phyloP scores from a whole-genome alignment of 2,888 invertebrate species.

The Meandrusa payeni region DNA sequence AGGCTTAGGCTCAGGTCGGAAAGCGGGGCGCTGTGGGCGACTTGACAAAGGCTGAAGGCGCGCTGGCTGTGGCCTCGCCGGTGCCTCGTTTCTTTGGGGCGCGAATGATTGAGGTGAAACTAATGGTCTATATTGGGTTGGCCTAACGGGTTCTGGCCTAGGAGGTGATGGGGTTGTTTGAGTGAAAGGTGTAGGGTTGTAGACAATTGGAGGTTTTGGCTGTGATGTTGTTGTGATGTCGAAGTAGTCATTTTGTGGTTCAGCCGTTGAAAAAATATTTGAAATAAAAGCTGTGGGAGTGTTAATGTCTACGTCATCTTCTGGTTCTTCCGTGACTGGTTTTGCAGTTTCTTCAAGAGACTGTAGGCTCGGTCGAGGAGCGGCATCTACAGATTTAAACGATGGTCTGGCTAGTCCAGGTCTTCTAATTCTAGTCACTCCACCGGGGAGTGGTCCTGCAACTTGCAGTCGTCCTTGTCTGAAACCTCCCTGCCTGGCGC shows the following conservation, averaged over 20 bases:
- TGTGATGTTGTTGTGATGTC: slow-evolving; percentile 70
- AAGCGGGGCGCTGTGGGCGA: slow-evolving; percentile 75
- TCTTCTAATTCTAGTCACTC: slow-evolving; percentile 56
- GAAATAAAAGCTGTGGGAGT: slow-evolving; percentile 75
- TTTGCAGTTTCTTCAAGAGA: slow-evolving; percentile 78
- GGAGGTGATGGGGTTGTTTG: slow-evolving; percentile 58
- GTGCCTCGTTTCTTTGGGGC: slow-evolving; percentile 60
- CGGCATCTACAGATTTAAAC: slow-evolving; percentile 69
- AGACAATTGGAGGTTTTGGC: slow-evolving; percentile 68
- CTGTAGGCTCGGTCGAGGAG: slow-evolving; percentile 67
- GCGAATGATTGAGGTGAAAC: slow-evolving; percentile 59
- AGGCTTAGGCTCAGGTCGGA: slow-evolving; percentile 72
- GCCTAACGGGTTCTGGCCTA: slow-evolving; percentile 65
- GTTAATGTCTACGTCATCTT: slow-evolving; percentile 81
- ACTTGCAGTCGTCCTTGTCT: slow-evolving; percentile 62
- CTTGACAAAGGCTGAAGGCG: slow-evolving; percentile 70
- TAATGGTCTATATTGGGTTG: slow-evolving; percentile 70
- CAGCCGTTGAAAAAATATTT: slow-evolving; percentile 62
- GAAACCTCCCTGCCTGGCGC: slow-evolving; percentile 57
- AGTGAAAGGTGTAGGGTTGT: slow-evolving; percentile 64
- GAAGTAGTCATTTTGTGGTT: slow-evolving; percentile 70
- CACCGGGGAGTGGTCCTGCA: slow-evolving; percentile 45
- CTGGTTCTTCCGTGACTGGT: slow-evolving; percentile 85
- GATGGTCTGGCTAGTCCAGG: slow-evolving; percentile 68
- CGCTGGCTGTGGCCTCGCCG: slow-evolving; percentile 61